Evolutionary conservation across 2,888 invertebrate species (phyloP).

Genomic region (Tetragonula carbonaria): DNA sequence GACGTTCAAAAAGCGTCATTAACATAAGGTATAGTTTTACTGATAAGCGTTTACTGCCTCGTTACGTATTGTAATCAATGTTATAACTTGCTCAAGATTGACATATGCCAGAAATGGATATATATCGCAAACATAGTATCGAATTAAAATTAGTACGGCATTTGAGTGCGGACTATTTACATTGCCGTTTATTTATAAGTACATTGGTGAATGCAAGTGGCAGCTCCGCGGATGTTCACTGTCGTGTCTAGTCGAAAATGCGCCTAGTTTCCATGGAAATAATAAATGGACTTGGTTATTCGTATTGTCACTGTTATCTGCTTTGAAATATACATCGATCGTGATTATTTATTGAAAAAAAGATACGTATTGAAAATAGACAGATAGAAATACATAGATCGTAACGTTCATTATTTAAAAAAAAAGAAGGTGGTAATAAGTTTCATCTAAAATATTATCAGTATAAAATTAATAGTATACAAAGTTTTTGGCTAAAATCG

Average conservation of each 20-base stretch:
- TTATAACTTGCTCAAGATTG: not conserved
- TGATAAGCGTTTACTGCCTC: slow-evolving; percentile 1
- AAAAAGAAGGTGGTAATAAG: not conserved
- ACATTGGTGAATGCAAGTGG: slow-evolving; percentile 76
- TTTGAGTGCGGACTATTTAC: slow-evolving; percentile 82
- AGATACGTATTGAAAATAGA: too few relatives aligned
- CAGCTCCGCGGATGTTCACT: slow-evolving; percentile 61
- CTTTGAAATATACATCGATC: not conserved
- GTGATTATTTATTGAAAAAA: too few relatives aligned
- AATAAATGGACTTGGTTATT: slow-evolving; percentile 20
- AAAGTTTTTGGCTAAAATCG: not conserved
- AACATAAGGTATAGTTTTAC: not conserved
- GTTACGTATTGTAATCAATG: slow-evolving; percentile 2
- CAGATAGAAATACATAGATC: too few relatives aligned
- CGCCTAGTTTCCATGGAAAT: slow-evolving; percentile 40
- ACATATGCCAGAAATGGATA: slow-evolving; percentile 60
- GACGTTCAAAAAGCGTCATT: not conserved
- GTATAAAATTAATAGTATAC: not conserved
- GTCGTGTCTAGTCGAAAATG: slow-evolving; percentile 55
- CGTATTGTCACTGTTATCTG: not conserved
- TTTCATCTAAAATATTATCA: not conserved
- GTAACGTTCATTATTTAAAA: not conserved
- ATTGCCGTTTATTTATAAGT: slow-evolving; percentile 82
- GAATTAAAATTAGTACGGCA: slow-evolving; percentile 81
- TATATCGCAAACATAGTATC: slow-evolving; percentile 72